These are phyloP conservation scores for Dasyurus viverrinus DNA, from an alignment of 2,113 vertebrate species.

Conservation along the genomic window DNA sequence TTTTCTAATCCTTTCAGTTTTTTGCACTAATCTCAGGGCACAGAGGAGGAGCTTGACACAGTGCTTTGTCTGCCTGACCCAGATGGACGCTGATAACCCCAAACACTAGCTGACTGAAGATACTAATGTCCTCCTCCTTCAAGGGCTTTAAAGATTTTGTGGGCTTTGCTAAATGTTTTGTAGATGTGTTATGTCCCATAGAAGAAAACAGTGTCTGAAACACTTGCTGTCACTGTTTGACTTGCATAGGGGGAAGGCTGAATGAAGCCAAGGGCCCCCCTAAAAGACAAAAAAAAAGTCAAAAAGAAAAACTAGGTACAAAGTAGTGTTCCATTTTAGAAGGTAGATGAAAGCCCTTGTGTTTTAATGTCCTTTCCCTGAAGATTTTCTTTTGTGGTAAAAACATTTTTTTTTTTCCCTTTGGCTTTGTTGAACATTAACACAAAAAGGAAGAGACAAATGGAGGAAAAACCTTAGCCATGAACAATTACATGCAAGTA, in stretches of 20 bases:
- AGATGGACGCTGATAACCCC: slow-evolving; percentile 14
- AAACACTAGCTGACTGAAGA: not conserved
- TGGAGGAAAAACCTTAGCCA: slow-evolving; percentile 36
- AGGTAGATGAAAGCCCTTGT: slow-evolving; percentile 72
- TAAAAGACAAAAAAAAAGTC: not conserved
- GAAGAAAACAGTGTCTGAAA: slow-evolving; percentile 17
- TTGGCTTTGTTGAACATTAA: slow-evolving; percentile 64
- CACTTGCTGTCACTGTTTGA: not conserved
- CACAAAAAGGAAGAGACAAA: slow-evolving; percentile 67
- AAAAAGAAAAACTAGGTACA: slow-evolving; percentile 52
- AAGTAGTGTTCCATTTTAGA: slow-evolving; percentile 74
- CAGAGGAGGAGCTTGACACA: not conserved
- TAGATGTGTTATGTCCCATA: not conserved
- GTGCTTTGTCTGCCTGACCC: slow-evolving; percentile 13
- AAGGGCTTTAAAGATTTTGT: not conserved
- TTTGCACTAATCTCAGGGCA: slow-evolving; percentile 8
- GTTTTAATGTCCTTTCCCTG: slow-evolving; percentile 22
- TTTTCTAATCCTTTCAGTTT: slow-evolving; percentile 15
- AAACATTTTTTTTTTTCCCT: slow-evolving; percentile 44
- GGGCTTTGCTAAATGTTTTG: slow-evolving; percentile 2
- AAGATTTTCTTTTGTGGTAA: slow-evolving; percentile 74
- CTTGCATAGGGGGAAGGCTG: not conserved
- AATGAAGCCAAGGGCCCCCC: not conserved
- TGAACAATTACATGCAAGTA: slow-evolving; percentile 80
- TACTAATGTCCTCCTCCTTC: not conserved